A percentile compares a stretch with the other conserved stretches of the same genome.
Conservation (phyloP, 2,888 invertebrate genomes). For the Strigamia transsilvanica region DNA sequence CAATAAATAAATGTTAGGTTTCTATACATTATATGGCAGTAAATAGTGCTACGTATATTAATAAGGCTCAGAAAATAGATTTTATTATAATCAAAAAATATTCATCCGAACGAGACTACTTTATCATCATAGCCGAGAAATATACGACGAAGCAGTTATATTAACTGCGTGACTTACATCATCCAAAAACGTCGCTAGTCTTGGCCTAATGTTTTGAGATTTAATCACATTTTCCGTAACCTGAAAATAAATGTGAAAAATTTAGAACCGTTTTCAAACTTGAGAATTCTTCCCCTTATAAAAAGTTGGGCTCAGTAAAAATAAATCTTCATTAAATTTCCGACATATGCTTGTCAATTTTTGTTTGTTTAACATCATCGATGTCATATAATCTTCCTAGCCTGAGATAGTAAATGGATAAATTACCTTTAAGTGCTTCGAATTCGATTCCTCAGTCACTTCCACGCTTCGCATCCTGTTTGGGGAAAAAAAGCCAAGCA, state of each 20-base stretch:
- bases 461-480: not conserved
- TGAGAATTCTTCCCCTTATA: not conserved
- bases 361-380: not conserved
- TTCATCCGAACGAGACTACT: conserved; percentile 1
- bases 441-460: not conserved
- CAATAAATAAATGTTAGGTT: not conserved
- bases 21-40: not conserved
- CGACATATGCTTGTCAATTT: not conserved
- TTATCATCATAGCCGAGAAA: not conserved
- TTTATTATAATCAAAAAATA: not conserved
- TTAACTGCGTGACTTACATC: too few relatives aligned
- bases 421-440: not conserved
- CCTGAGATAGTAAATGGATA: not conserved
- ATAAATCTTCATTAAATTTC: not conserved
- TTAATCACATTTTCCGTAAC: too few relatives aligned
- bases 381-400: not conserved
- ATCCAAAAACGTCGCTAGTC: too few relatives aligned
- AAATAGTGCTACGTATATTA: not conserved
- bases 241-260: not conserved
- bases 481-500: too few relatives aligned
- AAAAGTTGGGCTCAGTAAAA: not conserved
- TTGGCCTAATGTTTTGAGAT: too few relatives aligned
- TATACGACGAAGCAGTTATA: too few relatives aligned
- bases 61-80: not conserved
- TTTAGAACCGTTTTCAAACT: not conserved